Evolutionary conservation across 2,113 vertebrate species (phyloP).

Genomic region (Rousettus leschenaultii): DNA sequence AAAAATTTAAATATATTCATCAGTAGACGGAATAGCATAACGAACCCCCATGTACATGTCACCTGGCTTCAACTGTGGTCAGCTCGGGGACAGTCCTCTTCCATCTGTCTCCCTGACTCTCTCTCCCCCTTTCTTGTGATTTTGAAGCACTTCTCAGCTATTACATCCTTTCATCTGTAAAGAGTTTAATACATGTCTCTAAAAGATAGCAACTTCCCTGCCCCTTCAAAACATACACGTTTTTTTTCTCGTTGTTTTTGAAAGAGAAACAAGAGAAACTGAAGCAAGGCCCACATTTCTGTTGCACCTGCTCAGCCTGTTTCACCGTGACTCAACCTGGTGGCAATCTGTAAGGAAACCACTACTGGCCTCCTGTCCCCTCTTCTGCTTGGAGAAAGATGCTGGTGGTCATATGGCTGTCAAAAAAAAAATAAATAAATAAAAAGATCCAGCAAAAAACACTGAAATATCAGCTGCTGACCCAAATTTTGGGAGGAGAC

Average conservation of each 20-base stretch:
- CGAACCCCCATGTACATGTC: not conserved
- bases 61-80: not conserved
- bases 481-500: not conserved
- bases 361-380: not conserved
- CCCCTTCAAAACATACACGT: not conserved
- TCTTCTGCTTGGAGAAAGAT: not conserved
- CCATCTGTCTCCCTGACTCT: not conserved
- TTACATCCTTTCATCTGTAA: not conserved
- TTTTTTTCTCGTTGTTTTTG: not conserved
- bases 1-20: not conserved
- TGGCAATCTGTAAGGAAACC: not conserved
- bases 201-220: not conserved
- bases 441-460: not conserved
- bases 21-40: not conserved
- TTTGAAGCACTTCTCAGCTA: slow-evolving; percentile 14
- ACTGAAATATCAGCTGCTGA: not conserved
- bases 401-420: not conserved
- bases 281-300: not conserved
- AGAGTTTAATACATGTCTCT: not conserved
- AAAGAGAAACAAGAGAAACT: not conserved
- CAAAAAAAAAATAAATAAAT: not conserved
- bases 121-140: not conserved
- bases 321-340: not conserved
- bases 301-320: not conserved
- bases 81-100: not conserved